Evolutionary conservation across 2,888 invertebrate genomes (phyloP), one percentile per base, ranked within the genome.

Genomic region (Cyclophora albipunctata): DNA sequence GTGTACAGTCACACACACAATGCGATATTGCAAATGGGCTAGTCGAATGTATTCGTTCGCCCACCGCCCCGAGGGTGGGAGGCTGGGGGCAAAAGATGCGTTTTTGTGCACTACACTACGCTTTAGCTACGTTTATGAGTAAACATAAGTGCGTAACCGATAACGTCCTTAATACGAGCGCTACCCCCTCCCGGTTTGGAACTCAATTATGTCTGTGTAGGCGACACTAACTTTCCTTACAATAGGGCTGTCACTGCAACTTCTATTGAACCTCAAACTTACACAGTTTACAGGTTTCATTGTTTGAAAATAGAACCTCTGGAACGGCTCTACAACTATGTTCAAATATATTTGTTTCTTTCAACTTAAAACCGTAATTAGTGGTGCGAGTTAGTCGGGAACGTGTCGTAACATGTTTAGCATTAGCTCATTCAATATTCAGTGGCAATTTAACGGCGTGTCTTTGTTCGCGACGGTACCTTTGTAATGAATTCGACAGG

Each of bases 11-110:
- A 86, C 86, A 69, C 86, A 85, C 87, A 87, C 87, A 84, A 84
- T 82, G 81, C 70, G 73, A 83, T 81, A 82, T 84, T 83, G 84
- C 86, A 84, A 86, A 87, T 87, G 83, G 85, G 84, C 88, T 85
- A 85, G 82, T 86, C 85, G 84, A 85, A 86, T 86, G 87, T 84
- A 85, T 84, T 85, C 84, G 82, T 82, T 83, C 82, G 75, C 78
- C 81, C 78, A 78, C 71, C 78, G 77, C 75, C 78, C 75, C 71
- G 68, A 65, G 69, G 76, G 76, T 73, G 67, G 67, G 64, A 55
- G 47, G 55, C 56, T 48, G 50, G 71, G 78, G 70, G 55, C 34
- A 54, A 71, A 82, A 83, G 84, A 86, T 88, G 88, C 88, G 86
- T 87, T 87, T 88, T 88, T 88, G 85, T 86, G 84, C 84, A 83